A percentile compares a stretch with the other conserved stretches of the same genome.
These are phyloP conservation scores for Myrmecobius fasciatus DNA, from an alignment of 2,113 vertebrate genomes.

Conservation along the genomic window DNA sequence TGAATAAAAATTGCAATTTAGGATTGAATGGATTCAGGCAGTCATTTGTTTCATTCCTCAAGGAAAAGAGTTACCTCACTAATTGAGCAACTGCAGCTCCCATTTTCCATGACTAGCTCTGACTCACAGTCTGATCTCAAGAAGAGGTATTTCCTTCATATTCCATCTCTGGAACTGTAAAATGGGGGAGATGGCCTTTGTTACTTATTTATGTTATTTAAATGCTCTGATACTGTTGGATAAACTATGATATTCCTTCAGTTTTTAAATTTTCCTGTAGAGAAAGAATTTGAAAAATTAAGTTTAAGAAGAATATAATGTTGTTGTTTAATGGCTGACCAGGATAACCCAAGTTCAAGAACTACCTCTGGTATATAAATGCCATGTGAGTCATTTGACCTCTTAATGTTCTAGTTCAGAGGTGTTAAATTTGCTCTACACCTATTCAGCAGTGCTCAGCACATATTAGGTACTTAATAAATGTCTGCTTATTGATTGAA, in stretches of 20 bases:
- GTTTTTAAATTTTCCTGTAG: background rate
- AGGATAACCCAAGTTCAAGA: too few relatives aligned
- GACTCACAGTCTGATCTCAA: constrained; percentile 4
- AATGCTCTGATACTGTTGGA: background rate
- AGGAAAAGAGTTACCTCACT: background rate
- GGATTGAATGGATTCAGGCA: background rate
- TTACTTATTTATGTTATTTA: constrained; percentile 1
- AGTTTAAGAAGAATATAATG: background rate
- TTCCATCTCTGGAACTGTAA: background rate
- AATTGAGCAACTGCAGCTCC: background rate
- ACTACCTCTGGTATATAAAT: too few relatives aligned
- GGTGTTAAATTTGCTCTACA: too few relatives aligned
- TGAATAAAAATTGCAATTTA: constrained; percentile 5
- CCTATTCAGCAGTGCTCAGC: too few relatives aligned
- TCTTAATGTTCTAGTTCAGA: too few relatives aligned
- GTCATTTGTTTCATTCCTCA: background rate
- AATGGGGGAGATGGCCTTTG: background rate
- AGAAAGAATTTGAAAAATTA: background rate
- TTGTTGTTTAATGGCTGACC: background rate
- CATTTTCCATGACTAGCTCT: background rate
- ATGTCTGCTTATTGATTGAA: background rate
- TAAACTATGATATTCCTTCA: background rate
- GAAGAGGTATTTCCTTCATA: background rate
- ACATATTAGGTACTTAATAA: background rate
- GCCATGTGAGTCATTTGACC: too few relatives aligned